These are phyloP conservation scores for Zaprionus vittiger DNA, from an alignment of 1,140 invertebrate species.

Conservation along the genomic window DNA sequence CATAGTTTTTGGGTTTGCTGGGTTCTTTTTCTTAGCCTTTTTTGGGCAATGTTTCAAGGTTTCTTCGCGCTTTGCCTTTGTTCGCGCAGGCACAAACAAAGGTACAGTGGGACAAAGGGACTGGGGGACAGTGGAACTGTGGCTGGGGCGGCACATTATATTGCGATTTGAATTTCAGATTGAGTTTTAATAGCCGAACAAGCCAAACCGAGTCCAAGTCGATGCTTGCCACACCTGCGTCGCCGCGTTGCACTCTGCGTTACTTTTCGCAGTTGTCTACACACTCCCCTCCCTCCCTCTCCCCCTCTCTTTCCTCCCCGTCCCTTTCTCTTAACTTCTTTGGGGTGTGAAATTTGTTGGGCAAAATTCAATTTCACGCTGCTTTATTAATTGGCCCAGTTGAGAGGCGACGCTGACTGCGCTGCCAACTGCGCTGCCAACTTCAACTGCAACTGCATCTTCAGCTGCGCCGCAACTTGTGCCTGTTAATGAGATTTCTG, in stretches of 20 bases:
- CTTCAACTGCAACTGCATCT: constrained; percentile 14
- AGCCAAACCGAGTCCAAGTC: neutral
- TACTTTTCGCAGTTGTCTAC: constrained; percentile 62
- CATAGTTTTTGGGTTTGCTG: constrained; percentile 52
- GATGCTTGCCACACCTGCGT: constrained; percentile 74
- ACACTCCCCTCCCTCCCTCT: neutral
- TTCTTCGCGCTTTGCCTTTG: constrained; percentile 56
- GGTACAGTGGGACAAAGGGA: constrained; percentile 7
- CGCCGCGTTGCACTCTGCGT: constrained; percentile 41
- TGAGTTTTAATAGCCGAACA: constrained; percentile 80
- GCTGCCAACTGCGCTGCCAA: constrained; percentile 18
- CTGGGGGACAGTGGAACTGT: constrained; percentile 6
- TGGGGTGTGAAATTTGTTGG: constrained; percentile 75
- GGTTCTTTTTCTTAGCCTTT: constrained; percentile 15
- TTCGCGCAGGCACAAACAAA: constrained; percentile 32
- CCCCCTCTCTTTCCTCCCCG: neutral
- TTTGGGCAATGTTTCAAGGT: constrained; percentile 55
- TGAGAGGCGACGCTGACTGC: constrained; percentile 26
- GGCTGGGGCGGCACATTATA: constrained; percentile 57
- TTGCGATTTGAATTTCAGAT: constrained; percentile 83
- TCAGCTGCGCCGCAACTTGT: constrained; percentile 14
- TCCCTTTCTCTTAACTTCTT: neutral
- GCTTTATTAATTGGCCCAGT: constrained; percentile 82
- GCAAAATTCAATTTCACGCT: constrained; percentile 81
- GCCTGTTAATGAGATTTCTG: constrained; percentile 78